Evolutionary conservation across 2,888 invertebrate species (phyloP), one percentile per base, ranked within the genome.

Genomic region (Drosophila stalkeri): DNA sequence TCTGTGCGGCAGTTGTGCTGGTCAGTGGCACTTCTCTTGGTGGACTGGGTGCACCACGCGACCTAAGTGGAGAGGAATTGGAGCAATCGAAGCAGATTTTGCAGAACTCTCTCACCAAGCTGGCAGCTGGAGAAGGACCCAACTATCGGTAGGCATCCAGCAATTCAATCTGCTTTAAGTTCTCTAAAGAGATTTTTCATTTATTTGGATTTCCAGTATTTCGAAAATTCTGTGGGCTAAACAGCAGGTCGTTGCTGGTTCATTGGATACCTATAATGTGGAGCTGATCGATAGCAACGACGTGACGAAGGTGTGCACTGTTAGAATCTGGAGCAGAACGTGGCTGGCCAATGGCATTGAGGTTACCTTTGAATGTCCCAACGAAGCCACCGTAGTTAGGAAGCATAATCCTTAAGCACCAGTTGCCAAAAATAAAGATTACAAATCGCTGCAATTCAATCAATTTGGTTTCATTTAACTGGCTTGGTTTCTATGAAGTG

Each of bases 311-410:
- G 71, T 72, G 16, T 82, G 86, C 51, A 43, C 80, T 0, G 72
- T 90, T 8, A 49, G 59, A 0, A 90, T 90, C 59, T 90, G 90
- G 90, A 75, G 59, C 16, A 78, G 72, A 5, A 0, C 47, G 14
- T 91, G 89, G 89, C 55, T 90, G 35, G 52, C 69, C 1, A 69
- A 90, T 66, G 89, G 86, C 51, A 72, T 80, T 59, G 56, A 86
- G 61, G 81, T 90, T 8, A 84, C 80, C 23, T 79, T 90, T 39
- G 33, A 63, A 0, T 86, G 76, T 59, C 81, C 81, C 55, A 77
- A 81, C 0, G 81, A 86, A 33, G 12, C 64, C 0, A 52, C 54
- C 33, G 27, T 90, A 43, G 43, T 71, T 7, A 75, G 33, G 41
- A 74, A 57, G 0, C 84, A 90, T 47, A 74, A 44, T 59, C 47